These are phyloP conservation scores for Aleadryas rufinucha DNA, from an alignment of 2,113 vertebrate species.

Conservation along the genomic window DNA sequence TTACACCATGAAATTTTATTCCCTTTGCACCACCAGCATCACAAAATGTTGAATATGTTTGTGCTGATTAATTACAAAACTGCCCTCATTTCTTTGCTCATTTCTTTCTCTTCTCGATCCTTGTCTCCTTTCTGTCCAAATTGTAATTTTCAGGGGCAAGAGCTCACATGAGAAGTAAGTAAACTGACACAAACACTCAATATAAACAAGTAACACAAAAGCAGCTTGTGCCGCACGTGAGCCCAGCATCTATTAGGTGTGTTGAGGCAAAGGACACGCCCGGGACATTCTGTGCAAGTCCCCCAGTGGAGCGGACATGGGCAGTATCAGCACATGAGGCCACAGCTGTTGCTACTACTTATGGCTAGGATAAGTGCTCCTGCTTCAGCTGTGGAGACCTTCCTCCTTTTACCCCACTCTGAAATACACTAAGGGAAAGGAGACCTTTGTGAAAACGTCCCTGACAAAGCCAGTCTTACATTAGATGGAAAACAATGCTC, in stretches of 20 bases:
- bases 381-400: neutral
- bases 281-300: neutral
- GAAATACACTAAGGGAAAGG: neutral
- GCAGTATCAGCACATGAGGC: neutral
- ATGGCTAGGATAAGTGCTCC: neutral
- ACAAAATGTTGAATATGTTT: neutral
- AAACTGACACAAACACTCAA: neutral
- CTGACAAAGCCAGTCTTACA: neutral
- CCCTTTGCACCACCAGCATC: neutral
- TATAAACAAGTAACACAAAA: neutral
- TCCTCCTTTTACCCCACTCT: neutral
- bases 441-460: neutral
- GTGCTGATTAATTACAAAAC: neutral
- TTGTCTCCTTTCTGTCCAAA: neutral
- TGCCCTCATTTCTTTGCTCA: neutral
- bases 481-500: neutral
- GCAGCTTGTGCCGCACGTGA: neutral
- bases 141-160: neutral
- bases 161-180: neutral
- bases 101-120: neutral
- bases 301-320: rapidly evolving
- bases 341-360: neutral
- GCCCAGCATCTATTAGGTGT: rapidly evolving
- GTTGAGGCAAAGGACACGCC: rapidly evolving
- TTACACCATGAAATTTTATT: neutral